Percentiles rank a stretch among this genome's conserved stretches.
phyloP scores from a whole-genome alignment of 1,140 invertebrate species.

The Orchesella cincta region DNA sequence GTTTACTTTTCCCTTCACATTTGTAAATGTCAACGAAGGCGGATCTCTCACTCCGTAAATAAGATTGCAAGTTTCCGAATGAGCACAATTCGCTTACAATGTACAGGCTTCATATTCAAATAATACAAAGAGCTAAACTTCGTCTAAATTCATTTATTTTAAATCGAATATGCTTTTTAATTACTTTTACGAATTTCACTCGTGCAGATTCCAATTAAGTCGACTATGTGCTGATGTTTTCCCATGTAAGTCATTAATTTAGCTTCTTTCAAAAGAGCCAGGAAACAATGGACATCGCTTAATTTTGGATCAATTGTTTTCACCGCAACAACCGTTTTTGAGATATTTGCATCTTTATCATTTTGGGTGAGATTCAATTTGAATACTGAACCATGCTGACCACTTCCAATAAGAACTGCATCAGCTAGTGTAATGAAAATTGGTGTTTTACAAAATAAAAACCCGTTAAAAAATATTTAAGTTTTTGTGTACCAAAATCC shows the following conservation, averaged over 20 bases:
- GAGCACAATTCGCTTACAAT: slow-evolving; percentile 2
- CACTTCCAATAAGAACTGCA: not conserved
- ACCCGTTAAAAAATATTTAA: too few relatives aligned
- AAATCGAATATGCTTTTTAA: not conserved
- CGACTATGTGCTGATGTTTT: not conserved
- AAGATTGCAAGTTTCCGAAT: not conserved
- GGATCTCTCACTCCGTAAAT: not conserved
- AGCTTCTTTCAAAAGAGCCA: not conserved
- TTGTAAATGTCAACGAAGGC: not conserved
- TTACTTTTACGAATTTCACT: slow-evolving; percentile 3
- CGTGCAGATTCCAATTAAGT: not conserved
- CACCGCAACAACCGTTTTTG: slow-evolving; percentile 6
- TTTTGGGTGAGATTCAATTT: not conserved
- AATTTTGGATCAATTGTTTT: not conserved
- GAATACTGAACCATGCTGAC: not conserved
- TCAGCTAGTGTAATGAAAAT: too few relatives aligned
- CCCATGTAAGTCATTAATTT: slow-evolving; percentile 10
- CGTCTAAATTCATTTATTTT: not conserved
- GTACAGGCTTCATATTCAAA: not conserved
- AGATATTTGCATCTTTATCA: not conserved
- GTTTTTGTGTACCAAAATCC: too few relatives aligned
- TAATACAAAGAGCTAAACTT: not conserved
- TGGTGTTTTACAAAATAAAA: too few relatives aligned
- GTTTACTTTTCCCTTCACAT: not conserved
- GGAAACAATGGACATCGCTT: not conserved